These are phyloP conservation scores for Drosophila greeni DNA, from an alignment of 2,888 invertebrate species.

Conservation along the genomic window DNA sequence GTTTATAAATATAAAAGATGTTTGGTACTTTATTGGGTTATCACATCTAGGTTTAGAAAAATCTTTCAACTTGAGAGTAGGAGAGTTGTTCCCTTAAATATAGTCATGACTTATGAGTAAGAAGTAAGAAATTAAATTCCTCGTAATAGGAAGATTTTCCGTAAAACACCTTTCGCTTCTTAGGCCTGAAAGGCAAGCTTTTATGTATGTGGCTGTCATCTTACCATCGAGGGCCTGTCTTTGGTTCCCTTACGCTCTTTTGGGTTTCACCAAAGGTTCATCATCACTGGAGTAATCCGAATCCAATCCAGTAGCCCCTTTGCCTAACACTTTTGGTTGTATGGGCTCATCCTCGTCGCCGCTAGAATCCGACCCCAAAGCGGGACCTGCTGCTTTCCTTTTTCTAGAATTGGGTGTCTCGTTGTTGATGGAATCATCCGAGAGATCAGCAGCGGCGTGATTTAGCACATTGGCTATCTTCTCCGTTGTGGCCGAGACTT, in stretches of 20 bases:
- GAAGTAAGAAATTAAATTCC: background rate
- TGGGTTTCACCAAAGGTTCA: slow-evolving; percentile 9
- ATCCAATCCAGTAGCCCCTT: background rate
- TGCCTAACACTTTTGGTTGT: background rate
- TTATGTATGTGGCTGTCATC: background rate
- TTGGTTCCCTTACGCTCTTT: slow-evolving; percentile 4
- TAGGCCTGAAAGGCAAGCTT: background rate
- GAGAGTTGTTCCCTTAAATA: background rate
- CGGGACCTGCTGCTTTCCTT: background rate
- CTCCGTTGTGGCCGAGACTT: slow-evolving; percentile 11
- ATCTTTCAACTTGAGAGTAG: slow-evolving; percentile 1
- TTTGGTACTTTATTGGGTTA: slow-evolving; percentile 16
- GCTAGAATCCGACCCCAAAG: background rate
- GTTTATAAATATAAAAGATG: slow-evolving; percentile 17
- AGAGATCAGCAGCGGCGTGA: background rate
- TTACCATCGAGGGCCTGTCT: background rate
- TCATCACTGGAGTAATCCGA: slow-evolving; percentile 24
- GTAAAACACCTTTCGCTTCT: too few relatives aligned
- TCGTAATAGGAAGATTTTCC: background rate
- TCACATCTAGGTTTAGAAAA: slow-evolving; percentile 16
- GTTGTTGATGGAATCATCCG: background rate
- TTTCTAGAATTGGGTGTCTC: background rate
- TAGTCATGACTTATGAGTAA: slow-evolving; percentile 1
- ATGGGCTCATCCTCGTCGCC: slow-evolving; percentile 3
- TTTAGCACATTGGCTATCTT: slow-evolving; percentile 21